A percentile compares a stretch with the other conserved stretches of the same genome.
These are phyloP conservation scores for Drosophila sordidula DNA, from an alignment of 2,888 invertebrate species.

Conservation along the genomic window DNA sequence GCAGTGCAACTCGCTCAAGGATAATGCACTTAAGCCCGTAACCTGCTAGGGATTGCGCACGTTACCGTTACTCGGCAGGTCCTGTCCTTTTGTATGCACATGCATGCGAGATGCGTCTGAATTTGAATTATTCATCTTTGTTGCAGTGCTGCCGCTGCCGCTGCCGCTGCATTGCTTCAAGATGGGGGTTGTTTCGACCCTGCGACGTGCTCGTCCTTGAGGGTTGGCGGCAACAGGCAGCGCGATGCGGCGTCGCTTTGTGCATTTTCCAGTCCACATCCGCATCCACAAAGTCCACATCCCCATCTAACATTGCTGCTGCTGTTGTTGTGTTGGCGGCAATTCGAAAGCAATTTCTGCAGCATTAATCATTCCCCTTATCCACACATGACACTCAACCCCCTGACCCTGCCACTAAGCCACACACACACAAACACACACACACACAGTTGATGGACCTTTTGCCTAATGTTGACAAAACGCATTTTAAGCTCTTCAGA, in stretches of 20 bases:
- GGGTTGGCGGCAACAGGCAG: constrained; percentile 69
- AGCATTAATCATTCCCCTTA: constrained; percentile 75
- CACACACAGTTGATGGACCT: constrained; percentile 15
- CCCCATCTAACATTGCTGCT: constrained; percentile 28
- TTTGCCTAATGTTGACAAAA: constrained; percentile 81
- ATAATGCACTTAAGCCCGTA: constrained; percentile 59
- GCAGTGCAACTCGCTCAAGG: constrained; percentile 48
- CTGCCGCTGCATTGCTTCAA: constrained; percentile 25
- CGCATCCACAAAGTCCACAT: constrained; percentile 37
- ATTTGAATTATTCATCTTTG: constrained; percentile 70
- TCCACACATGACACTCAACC: constrained; percentile 44
- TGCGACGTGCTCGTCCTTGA: constrained; percentile 49
- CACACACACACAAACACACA: constrained; percentile 1
- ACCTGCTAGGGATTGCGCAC: constrained; percentile 28
- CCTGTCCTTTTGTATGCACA: constrained; percentile 37
- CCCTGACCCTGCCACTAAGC: constrained; percentile 1
- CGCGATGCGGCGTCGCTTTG: constrained; percentile 47
- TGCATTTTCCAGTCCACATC: constrained; percentile 60
- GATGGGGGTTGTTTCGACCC: constrained; percentile 59
- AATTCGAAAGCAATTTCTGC: constrained; percentile 79
- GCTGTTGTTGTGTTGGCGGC: constrained; percentile 51
- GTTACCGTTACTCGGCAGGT: constrained; percentile 31
- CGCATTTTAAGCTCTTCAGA: constrained; percentile 81
- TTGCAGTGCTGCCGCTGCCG: constrained; percentile 37
- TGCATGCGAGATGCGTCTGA: constrained; percentile 35